Evolutionary conservation across 1,140 invertebrate genomes (phyloP).

Genomic region (Atta texana): DNA sequence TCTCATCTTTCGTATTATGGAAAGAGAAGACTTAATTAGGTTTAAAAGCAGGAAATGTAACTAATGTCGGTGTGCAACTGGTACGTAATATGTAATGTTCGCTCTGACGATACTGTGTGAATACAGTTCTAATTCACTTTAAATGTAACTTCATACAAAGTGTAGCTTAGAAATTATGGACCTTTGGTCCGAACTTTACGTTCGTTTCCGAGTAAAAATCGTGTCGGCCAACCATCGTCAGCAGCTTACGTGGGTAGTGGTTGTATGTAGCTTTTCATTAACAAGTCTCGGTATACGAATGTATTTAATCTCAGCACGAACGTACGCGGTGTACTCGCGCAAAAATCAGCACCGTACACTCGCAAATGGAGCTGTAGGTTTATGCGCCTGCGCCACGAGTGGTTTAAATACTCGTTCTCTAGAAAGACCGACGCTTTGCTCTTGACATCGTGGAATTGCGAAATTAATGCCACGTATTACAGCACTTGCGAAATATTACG

Average conservation of each 20-base stretch:
- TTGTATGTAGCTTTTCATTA: slow-evolving; percentile 37
- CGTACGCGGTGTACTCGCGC: not conserved
- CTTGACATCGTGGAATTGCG: slow-evolving; percentile 35
- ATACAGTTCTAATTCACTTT: slow-evolving; percentile 21
- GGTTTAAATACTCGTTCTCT: slow-evolving; percentile 31
- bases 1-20: no score
- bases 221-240: slow-evolving; percentile 17
- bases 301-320: slow-evolving; percentile 32
- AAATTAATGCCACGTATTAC: slow-evolving; percentile 44
- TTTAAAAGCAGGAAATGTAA: slow-evolving; percentile 18
- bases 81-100: slow-evolving; percentile 12
- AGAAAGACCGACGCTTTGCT: slow-evolving; percentile 17
- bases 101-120: not conserved
- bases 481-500: slow-evolving; percentile 14
- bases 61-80: not conserved
- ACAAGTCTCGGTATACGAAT: not conserved
- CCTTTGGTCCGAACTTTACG: slow-evolving; percentile 11
- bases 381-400: not conserved
- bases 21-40: not conserved
- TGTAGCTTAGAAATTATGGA: slow-evolving; percentile 26
- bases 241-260: not conserved
- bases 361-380: slow-evolving; percentile 7
- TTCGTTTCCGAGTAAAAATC: slow-evolving; percentile 28
- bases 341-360: slow-evolving; percentile 12
- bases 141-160: not conserved